A percentile compares a stretch with the other conserved stretches of the same genome.
phyloP scores from a whole-genome alignment of 2,888 invertebrate species.

The Xestobium rufovillosum region DNA sequence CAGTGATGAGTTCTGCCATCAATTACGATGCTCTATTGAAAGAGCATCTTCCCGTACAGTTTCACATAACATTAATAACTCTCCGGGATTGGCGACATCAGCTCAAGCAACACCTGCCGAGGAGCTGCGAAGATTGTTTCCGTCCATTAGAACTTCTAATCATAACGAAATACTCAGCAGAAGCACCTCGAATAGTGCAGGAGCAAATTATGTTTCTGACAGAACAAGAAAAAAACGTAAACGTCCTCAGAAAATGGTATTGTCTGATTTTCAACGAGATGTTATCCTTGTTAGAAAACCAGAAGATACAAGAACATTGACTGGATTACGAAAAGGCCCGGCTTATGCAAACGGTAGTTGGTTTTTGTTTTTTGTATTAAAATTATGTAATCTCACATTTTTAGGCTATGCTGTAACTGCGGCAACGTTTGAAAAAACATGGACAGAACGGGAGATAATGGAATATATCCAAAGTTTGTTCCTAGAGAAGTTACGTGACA shows the following conservation, averaged over 20 bases:
- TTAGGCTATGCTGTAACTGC: constrained; percentile 3
- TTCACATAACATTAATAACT: no score
- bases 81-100: no score
- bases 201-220: background rate
- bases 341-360: constrained; percentile 3
- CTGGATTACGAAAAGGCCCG: constrained; percentile 2
- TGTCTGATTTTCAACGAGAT: constrained; percentile 1
- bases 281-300: constrained; percentile 1
- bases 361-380: background rate
- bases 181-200: background rate
- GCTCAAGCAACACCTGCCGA: constrained; percentile 1
- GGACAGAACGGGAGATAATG: background rate
- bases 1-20: constrained; percentile 1
- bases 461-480: constrained; percentile 1
- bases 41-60: constrained; percentile 1
- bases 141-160: background rate
- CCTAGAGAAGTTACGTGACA: no score
- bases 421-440: background rate
- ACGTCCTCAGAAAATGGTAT: background rate
- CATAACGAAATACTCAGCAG: background rate
- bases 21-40: constrained; percentile 2
- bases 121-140: constrained; percentile 1
- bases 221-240: background rate
- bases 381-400: background rate
- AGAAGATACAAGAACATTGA: constrained; percentile 1